Evolutionary conservation across 2,113 vertebrate genomes (phyloP).

Genomic region (Atractosteus spatula): DNA sequence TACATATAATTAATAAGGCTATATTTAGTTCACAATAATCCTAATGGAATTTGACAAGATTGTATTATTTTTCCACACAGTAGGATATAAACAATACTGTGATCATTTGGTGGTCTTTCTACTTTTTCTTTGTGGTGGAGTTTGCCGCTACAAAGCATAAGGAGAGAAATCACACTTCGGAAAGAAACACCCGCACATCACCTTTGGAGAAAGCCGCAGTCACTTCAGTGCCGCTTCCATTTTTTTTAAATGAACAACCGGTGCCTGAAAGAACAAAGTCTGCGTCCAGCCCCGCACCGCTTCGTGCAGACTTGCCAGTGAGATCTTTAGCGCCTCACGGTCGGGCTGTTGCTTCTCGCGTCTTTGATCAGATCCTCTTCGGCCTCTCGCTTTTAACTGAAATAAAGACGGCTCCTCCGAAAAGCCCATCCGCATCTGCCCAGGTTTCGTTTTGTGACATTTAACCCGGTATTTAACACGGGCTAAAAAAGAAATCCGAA

Average conservation of each 20-base stretch:
- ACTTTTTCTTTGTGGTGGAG: constrained; percentile 58
- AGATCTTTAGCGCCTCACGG: constrained; percentile 2
- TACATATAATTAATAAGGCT: no score
- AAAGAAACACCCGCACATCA: not conserved
- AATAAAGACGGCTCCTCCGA: not conserved
- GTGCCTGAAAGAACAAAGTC: not conserved
- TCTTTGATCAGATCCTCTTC: not conserved
- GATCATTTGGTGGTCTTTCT: constrained; percentile 58
- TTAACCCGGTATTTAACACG: constrained; percentile 44
- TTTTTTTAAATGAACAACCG: constrained; percentile 3
- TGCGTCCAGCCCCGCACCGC: not conserved
- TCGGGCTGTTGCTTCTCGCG: not conserved
- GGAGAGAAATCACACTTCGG: constrained; percentile 50
- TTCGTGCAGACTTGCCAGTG: constrained; percentile 6
- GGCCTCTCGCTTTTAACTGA: not conserved
- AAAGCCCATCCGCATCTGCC: not conserved
- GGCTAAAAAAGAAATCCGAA: constrained; percentile 54
- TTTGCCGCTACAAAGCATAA: constrained; percentile 58
- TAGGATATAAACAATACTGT: constrained; percentile 38
- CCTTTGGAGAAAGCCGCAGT: constrained; percentile 47
- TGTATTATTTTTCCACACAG: constrained; percentile 42
- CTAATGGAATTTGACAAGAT: constrained; percentile 17
- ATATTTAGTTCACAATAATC: no score
- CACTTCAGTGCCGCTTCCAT: constrained; percentile 46
- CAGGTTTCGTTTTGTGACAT: constrained; percentile 31